Base-by-base conservation (phyloP, 2,113 vertebrate genomes). In the Rissa tridactyla region DNA sequence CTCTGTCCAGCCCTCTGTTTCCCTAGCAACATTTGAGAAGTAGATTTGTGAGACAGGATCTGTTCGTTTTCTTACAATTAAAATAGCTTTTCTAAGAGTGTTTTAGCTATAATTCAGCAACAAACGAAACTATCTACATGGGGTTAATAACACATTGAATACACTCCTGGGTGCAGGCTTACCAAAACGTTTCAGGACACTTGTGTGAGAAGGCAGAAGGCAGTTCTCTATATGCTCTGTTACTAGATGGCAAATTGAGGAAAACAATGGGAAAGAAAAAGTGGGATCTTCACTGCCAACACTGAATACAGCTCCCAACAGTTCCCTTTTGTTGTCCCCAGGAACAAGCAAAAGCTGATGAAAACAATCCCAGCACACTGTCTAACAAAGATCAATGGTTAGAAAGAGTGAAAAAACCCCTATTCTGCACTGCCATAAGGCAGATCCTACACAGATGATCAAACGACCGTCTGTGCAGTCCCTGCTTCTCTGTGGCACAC, bases 331-430 rank as follows among this genome's bases (percentile, higher is more conserved):
- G 90, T 95, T 91, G 27, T 70, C 88, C 2, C 1, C 32, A 88
- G 82, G 89, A 91, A 87, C 92, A 96, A 97, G 94, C 89, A 96
- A 92, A 97, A 89, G 84, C 84, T 68, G 64, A 89, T 79, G 82
- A 94, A 97, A 97, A 97, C 84, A 95, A 96, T 58, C 20, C 51
- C 61, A 71, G 84, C 60, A 81, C 76, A 92, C 87, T 96, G 82
- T 75, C 66, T 73, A 93, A 92, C 94, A 95, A 95, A 95, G 87
- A 87, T 80, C 84, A 89, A 34, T 83, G 60, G 73, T 79, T 69
- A 85, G 72, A 85, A 94, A 69, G 58, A 94, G 38, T 52, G 26
- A 46, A 65, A 92, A 90, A 90, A 77, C 5, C 0, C 6, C 70
- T 62, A 47, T 85, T 94, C 51, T 91, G 84, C 64, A 77, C 71